Evolutionary conservation across 2,888 invertebrate species (phyloP).

Genomic region (Taenaris catops): DNA sequence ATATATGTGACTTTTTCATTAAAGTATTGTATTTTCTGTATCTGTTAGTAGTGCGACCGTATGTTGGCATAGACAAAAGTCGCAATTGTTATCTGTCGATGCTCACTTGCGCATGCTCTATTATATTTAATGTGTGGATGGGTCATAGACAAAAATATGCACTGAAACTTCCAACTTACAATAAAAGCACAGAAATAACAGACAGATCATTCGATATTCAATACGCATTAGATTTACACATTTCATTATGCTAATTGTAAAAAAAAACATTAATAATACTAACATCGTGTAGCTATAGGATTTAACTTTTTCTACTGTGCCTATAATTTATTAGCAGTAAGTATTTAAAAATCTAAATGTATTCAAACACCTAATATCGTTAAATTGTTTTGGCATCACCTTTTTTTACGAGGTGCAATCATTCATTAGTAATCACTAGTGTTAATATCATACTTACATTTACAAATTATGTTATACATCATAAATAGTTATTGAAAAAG

Average conservation of each 20-base stretch:
- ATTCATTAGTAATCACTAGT: slow-evolving; percentile 9
- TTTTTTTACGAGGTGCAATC: slow-evolving; percentile 6
- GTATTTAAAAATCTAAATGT: slow-evolving; percentile 16
- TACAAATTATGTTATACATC: slow-evolving; percentile 6
- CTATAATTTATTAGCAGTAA: slow-evolving; percentile 15
- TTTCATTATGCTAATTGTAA: too few relatives aligned
- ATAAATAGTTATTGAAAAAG: neutral
- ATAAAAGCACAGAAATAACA: slow-evolving; percentile 34
- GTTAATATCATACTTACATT: slow-evolving; percentile 13
- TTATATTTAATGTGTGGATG: too few relatives aligned
- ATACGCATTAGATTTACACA: too few relatives aligned
- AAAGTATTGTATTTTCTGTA: too few relatives aligned
- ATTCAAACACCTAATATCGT: slow-evolving; percentile 9
- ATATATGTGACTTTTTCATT: too few relatives aligned
- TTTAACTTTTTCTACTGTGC: slow-evolving; percentile 16
- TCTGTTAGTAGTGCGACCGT: too few relatives aligned
- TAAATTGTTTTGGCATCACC: slow-evolving; percentile 17
- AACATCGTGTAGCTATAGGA: slow-evolving; percentile 20
- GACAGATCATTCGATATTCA: too few relatives aligned
- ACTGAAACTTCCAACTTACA: slow-evolving; percentile 24
- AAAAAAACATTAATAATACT: slow-evolving; percentile 12
- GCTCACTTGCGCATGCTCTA: too few relatives aligned
- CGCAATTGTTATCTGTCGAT: too few relatives aligned
- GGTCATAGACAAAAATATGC: too few relatives aligned
- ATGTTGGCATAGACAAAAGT: too few relatives aligned